These are phyloP conservation scores for Epistrophe eligans DNA, from an alignment of 2,888 invertebrate genomes.

Conservation along the genomic window DNA sequence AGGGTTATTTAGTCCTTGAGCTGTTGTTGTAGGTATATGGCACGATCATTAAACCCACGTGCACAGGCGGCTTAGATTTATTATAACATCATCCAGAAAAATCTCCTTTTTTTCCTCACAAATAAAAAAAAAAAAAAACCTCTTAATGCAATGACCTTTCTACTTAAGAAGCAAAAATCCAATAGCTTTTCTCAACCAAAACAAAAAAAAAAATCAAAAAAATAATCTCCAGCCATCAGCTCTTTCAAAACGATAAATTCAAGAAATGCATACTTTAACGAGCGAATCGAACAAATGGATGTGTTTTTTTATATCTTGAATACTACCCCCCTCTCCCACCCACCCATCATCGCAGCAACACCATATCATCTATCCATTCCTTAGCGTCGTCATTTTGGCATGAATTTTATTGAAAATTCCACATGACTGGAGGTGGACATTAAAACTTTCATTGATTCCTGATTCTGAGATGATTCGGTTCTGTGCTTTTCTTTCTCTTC, in stretches of 20 bases:
- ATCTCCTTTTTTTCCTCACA: not conserved
- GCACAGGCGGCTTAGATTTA: conserved; percentile 31
- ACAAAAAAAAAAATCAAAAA: not conserved
- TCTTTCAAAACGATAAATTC: conserved; percentile 57
- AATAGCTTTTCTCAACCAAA: conserved; percentile 26
- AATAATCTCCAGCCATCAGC: not conserved
- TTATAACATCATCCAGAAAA: conserved; percentile 25
- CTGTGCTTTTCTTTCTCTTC: conserved; percentile 27
- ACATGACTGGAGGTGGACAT: conserved; percentile 75
- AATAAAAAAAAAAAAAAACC: not conserved
- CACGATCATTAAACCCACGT: conserved; percentile 38
- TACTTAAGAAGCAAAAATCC: conserved; percentile 21
- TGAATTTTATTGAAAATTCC: conserved; percentile 76
- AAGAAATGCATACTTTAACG: conserved; percentile 68
- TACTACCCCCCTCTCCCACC: not conserved
- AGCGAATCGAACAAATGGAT: conserved; percentile 38
- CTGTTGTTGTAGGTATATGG: not conserved
- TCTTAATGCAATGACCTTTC: conserved; percentile 31
- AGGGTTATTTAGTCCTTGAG: not conserved
- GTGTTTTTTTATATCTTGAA: conserved; percentile 15
- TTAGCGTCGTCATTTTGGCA: conserved; percentile 47
- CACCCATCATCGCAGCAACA: not conserved
- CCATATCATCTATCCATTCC: not conserved
- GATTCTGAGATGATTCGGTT: conserved; percentile 25
- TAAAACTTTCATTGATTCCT: conserved; percentile 73